A percentile compares a stretch with the other conserved stretches of the same genome.
Evolutionary conservation across 1,140 invertebrate genomes (phyloP).

Genomic region (Gryllus bimaculatus): DNA sequence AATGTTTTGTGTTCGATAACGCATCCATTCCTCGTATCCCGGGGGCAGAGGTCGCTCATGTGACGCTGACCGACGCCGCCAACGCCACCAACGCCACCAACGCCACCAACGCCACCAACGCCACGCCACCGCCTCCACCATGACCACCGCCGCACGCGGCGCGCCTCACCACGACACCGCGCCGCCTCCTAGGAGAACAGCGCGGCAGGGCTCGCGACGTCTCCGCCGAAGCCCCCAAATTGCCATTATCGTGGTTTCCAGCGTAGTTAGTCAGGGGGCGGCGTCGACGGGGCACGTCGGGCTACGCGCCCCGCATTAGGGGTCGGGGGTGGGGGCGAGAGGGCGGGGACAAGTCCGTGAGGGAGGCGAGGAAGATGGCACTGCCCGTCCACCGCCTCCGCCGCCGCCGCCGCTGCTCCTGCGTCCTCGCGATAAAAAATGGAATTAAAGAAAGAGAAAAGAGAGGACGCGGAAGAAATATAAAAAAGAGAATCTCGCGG

Average conservation of each 20-base stretch:
- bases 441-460: slow-evolving; percentile 21
- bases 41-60: no score
- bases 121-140: no score
- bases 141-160: no score
- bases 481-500: slow-evolving; percentile 8
- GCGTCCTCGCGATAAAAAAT: slow-evolving; percentile 16
- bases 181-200: no score
- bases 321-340: not conserved
- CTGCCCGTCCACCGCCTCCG: not conserved
- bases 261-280: not conserved
- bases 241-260: slow-evolving; percentile 1
- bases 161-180: no score
- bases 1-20: no score
- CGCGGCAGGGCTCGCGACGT: not conserved
- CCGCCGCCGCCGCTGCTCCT: not conserved
- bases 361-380: not conserved
- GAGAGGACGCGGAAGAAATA: slow-evolving; percentile 11
- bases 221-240: not conserved
- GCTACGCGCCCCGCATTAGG: not conserved
- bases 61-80: no score
- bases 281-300: not conserved
- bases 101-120: no score
- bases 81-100: no score
- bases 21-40: no score
- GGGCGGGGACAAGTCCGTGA: not conserved